Evolutionary conservation across 2,797 vertebrate species (phyloP), one percentile per base, ranked within the genome.

Genomic region (Macropus fuliginosus): DNA sequence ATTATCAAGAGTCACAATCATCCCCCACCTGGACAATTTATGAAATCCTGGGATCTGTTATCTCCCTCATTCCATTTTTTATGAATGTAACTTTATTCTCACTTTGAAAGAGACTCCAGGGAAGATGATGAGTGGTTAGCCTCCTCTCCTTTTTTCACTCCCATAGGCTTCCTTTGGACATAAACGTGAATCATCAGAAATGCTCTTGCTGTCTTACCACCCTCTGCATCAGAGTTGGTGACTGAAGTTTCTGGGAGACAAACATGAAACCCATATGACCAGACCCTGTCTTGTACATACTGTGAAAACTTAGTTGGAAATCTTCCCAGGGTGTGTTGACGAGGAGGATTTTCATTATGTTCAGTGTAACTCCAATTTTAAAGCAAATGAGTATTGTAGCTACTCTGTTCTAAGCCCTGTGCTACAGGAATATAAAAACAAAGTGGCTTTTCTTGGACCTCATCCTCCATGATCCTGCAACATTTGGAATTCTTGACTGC

Each of bases 1-100:
- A 94, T 98, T 98, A 98, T 91, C 94, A 66, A 5, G 96, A 93
- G 96, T 97, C 97, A 95, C 98, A 96, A 98, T 98, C 97, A 98
- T 95, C 97, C 92, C 92, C 91, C 66, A 74, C 54, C 94, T 94
- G 95, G 94, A 56, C 92, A 94, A 92, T 50, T 96, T 93, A 91
- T 96, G 91, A 97, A 95, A 81, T 92, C 95, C 66, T 40, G 93
- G 96, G 95, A 94, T 94, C 94, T 90, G 92, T 1, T 11, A 21
- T 24, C 97, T 94, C 97, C 91, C 91, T 14, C 59, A 89, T 94
- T 93, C 66, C 81, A 18, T 95, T 94, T 95, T 18, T 50, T 93
- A 96, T 94, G 29, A 93, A 94, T 74, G 81, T 94, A 93, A 94
- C 91, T 66, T 95, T 74, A 92, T 94, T 97, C 95, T 97, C 96